Percentiles rank a stretch among this genome's conserved stretches.
These are phyloP conservation scores for Orthosia cruda DNA, from an alignment of 2,888 invertebrate species.

Conservation along the genomic window DNA sequence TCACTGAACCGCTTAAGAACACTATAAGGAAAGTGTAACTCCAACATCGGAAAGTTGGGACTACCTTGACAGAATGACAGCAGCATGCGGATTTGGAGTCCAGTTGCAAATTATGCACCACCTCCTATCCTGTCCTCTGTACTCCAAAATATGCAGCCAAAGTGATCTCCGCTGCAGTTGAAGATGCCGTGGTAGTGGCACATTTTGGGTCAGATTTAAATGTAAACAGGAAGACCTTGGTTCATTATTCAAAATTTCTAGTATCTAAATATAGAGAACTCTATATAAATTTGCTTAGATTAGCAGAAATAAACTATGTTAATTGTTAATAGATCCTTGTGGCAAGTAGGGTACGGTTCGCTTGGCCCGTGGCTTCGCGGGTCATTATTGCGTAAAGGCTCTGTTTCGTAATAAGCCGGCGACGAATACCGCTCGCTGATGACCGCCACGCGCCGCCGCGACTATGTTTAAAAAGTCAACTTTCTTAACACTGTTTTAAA, in stretches of 20 bases:
- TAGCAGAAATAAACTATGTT: slow-evolving; percentile 35
- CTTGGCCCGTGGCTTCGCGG: slow-evolving; percentile 55
- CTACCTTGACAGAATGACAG: too few relatives aligned
- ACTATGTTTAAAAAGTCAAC: slow-evolving; percentile 47
- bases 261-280: neutral
- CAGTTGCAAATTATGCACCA: too few relatives aligned
- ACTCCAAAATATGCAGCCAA: too few relatives aligned
- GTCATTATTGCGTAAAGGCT: slow-evolving; percentile 76
- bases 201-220: too few relatives aligned
- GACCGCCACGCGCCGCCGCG: slow-evolving; percentile 32
- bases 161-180: too few relatives aligned
- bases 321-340: slow-evolving; percentile 56
- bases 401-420: slow-evolving; percentile 71
- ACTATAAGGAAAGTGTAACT: too few relatives aligned
- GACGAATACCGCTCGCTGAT: slow-evolving; percentile 61
- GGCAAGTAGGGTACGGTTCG: slow-evolving; percentile 54
- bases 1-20: too few relatives aligned
- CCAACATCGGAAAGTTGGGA: too few relatives aligned
- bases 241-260: neutral
- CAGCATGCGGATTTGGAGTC: too few relatives aligned
- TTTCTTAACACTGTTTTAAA: slow-evolving; percentile 34
- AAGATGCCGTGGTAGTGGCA: too few relatives aligned
- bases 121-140: too few relatives aligned
- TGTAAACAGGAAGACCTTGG: too few relatives aligned
- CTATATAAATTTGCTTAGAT: slow-evolving; percentile 6